phyloP scores from a whole-genome alignment of 2,888 invertebrate species.

The Drosophila basisetae region DNA sequence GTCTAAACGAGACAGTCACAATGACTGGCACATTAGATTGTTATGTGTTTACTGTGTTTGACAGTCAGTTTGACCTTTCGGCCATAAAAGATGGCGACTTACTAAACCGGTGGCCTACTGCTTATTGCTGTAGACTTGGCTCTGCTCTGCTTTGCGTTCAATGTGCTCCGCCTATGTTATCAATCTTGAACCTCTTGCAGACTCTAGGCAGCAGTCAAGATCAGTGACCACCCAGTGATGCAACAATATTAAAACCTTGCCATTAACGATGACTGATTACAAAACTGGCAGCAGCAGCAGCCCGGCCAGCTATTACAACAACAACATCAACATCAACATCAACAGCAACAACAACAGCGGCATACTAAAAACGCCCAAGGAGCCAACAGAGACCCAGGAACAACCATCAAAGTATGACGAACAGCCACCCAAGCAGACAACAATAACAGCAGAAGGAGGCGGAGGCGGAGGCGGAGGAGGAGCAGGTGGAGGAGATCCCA shows the following conservation, averaged over 20 bases:
- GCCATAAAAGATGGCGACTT: background rate
- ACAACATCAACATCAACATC: slow-evolving; percentile 40
- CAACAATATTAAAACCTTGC: slow-evolving; percentile 25
- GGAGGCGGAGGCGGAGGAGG: background rate
- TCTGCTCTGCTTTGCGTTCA: background rate
- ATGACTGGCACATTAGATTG: slow-evolving; percentile 25
- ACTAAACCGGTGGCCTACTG: background rate
- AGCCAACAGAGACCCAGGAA: slow-evolving; percentile 11
- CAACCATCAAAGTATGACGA: slow-evolving; percentile 29
- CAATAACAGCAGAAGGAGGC: slow-evolving; percentile 14
- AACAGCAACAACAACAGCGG: slow-evolving; percentile 24
- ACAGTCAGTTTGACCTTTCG: slow-evolving; percentile 6
- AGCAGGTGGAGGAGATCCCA: slow-evolving; percentile 8
- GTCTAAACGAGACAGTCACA: slow-evolving; percentile 22
- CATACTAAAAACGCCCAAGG: slow-evolving; percentile 44
- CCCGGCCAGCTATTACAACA: slow-evolving; percentile 26
- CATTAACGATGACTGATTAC: slow-evolving; percentile 68
- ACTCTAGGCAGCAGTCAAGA: slow-evolving; percentile 13
- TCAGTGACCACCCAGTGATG: slow-evolving; percentile 51
- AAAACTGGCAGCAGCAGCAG: slow-evolving; percentile 50
- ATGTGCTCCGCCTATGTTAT: background rate
- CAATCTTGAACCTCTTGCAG: slow-evolving; percentile 35
- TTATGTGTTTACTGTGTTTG: background rate
- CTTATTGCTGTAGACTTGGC: background rate
- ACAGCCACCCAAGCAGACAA: slow-evolving; percentile 35